These are phyloP conservation scores for Hippocampus zosterae DNA, from an alignment of 2,113 vertebrate genomes.

Conservation along the genomic window DNA sequence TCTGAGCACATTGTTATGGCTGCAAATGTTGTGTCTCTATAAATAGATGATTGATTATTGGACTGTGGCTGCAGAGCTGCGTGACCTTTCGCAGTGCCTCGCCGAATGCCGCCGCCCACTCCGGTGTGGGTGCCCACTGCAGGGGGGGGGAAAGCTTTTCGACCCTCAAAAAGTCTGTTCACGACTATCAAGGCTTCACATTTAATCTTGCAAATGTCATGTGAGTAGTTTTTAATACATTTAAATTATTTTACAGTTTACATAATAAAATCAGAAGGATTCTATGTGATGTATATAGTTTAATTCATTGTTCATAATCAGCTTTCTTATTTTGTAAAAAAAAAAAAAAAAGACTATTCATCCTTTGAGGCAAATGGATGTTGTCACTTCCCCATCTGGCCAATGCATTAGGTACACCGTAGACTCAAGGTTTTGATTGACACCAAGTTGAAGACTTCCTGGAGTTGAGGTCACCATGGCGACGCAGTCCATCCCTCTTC, in stretches of 20 bases:
- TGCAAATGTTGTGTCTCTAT: background rate
- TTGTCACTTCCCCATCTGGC: background rate
- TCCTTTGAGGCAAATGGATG: no score
- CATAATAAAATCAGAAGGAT: no score
- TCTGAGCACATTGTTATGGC: background rate
- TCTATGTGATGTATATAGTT: no score
- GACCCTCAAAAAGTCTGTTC: no score
- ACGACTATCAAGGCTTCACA: no score
- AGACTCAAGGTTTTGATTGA: background rate
- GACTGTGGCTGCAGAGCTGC: background rate
- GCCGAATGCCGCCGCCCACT: background rate
- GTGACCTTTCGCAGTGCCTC: background rate
- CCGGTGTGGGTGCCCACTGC: background rate
- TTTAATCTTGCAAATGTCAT: no score
- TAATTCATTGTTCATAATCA: no score
- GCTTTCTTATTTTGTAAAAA: no score
- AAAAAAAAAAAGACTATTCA: no score
- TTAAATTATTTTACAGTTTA: no score
- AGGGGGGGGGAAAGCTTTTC: background rate
- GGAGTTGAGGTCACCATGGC: background rate
- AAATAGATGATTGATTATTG: conserved; percentile 3
- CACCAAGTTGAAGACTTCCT: no score
- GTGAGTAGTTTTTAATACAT: no score
- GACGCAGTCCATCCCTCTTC: background rate
- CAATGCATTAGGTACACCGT: background rate